phyloP scores from a whole-genome alignment of 2,797 vertebrate species.

The Tachyglossus aculeatus region DNA sequence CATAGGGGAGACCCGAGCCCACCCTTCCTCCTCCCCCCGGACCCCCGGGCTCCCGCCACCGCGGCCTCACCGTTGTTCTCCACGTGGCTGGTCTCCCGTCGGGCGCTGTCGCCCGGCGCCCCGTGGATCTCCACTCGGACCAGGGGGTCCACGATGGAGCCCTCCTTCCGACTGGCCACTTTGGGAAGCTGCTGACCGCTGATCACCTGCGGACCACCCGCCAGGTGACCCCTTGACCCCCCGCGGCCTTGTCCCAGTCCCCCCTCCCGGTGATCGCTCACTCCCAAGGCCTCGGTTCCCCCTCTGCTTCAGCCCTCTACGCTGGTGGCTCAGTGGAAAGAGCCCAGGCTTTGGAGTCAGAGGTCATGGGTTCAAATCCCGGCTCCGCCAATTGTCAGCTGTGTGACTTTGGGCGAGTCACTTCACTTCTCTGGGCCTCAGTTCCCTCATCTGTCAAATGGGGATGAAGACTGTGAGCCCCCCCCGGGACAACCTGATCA shows the following conservation, averaged over 20 bases:
- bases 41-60: rapidly evolving
- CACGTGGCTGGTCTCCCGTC: slow-evolving; percentile 86
- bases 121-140: slow-evolving; percentile 92
- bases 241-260: too few species aligned
- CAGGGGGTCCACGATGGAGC: slow-evolving; percentile 88
- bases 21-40: neutral
- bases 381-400: too few species aligned
- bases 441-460: too few species aligned
- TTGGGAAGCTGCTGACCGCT: slow-evolving; percentile 95
- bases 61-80: slow-evolving; percentile 89
- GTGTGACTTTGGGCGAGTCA: too few species aligned
- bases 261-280: neutral
- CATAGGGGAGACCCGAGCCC: too few species aligned
- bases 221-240: neutral
- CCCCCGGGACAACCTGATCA: too few species aligned
- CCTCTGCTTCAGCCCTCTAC: neutral
- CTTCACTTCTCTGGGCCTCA: too few species aligned
- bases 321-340: too few species aligned
- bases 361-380: too few species aligned
- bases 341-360: too few species aligned
- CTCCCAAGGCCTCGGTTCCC: neutral
- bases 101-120: slow-evolving; percentile 78
- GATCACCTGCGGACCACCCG: slow-evolving; percentile 85
- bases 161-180: slow-evolving; percentile 85
- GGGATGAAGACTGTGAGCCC: too few species aligned